Base-by-base conservation (phyloP, 2,888 invertebrate genomes). In the Anthophora plumipes region DNA sequence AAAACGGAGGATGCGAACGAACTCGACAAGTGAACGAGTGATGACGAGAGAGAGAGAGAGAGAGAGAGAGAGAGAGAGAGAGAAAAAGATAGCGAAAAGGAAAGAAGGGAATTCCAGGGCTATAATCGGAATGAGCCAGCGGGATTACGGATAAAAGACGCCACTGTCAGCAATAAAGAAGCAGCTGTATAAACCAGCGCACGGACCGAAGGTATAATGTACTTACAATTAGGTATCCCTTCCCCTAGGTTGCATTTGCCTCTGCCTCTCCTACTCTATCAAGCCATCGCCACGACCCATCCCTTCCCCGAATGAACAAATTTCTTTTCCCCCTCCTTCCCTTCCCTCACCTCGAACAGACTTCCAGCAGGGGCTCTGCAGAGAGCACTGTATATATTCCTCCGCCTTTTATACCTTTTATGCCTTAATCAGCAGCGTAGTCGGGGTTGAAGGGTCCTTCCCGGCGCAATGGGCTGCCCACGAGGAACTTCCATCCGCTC, bases 151-250 rank as follows among this genome's bases (percentile, higher is more conserved):
- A 88, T 88, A 88, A 86, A 88, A 82, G 84, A 86, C 72, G 86
- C 82, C 76, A 82, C 76, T 78, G 78, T 88, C 80, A 82, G 88
- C 88, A 84, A 88, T 88, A 87, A 87, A 86, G 87, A 86, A 88
- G 87, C 88, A 87, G 88, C 86, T 81, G 84, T 86, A 87, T 87
- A 87, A 87, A 88, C 84, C 88, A 31, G 31, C 69, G 80, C 55
- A 48, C 77, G 79, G 83, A 66, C 81, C 82, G 71, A 86, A 80
- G 83, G 86, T 88, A 88, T 87, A 87, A 87, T 88, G 88, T 87
- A 88, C 87, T 87, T 87, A 87, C 88, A 87, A 87, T 87, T 87
- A 87, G 87, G 83, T 86, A 86, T 80, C 84, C 80, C 80, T 76
- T 79, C 82, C 77, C 81, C 31, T 31, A 31, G 39, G 77, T 81